Evolutionary conservation across 2,888 invertebrate genomes (phyloP), one percentile per base, ranked within the genome.

Genomic region (Tetrapedia diversipes): DNA sequence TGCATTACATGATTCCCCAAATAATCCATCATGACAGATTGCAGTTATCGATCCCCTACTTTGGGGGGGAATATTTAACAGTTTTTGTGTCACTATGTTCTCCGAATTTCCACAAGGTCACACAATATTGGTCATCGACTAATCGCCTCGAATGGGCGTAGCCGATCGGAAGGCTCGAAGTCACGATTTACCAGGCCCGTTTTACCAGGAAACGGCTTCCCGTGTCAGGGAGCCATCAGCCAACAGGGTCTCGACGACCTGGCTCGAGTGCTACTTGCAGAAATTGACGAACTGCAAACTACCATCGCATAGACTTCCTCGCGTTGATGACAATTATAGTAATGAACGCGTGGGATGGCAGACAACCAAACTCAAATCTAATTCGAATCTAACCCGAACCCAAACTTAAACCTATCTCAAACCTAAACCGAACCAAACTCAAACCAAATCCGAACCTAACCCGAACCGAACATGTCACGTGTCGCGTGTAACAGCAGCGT

Each of bases 141-240:
- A 64, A 64, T 74, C 64, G 59, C 51, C 37, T 57, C 29, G 19
- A 19, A 39, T 64, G 72, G 74, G 74, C 64, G 74, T 71, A 72
- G 32, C 64, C 74, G 64, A 57, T 74, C 73, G 71, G 71, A 72
- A 64, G 74, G 71, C 45, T 71, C 71, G 22, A n/a, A 71, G 74
- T 74, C 74, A 74, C 72, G 74, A 70, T 69, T n/a, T n/a, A n/a
- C 53, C 37, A 51, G 49, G 73, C 51, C 51, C 74, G 45, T 47
- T 74, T 73, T 74, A 71, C 72, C 84, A 68, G 84, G 87, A 89
- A 88, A 85, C 82, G 85, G 83, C 86, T 88, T 90, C 88, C 87
- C 91, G 90, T 91, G 91, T 80, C 88, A 88, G 86, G 81, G 75
- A 86, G 86, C 89, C 87, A 91, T 91, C 90, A 90, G 80, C 72